Base-by-base conservation (phyloP, 2,888 invertebrate species). In the Mantis religiosa region DNA sequence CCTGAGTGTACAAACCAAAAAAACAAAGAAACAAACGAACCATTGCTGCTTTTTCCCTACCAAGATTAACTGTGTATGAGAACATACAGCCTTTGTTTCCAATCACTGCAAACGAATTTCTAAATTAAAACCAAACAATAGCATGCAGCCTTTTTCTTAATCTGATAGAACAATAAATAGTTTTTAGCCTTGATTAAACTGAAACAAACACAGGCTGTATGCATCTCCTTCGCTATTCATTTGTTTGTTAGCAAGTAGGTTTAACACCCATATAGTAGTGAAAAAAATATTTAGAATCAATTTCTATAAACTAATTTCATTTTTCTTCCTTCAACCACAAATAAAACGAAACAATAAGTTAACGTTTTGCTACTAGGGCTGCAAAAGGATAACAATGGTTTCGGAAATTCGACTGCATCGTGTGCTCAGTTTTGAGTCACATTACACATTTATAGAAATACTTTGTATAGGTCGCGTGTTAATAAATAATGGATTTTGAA, bases 1-100 rank as follows among this genome's bases (percentile, higher is more conserved):
- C 90, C 90, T 90, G 90, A 90, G 83, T 88, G 90, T 90, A 90
- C 90, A 90, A 90, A 90, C 28, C 54, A 71, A 71, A 71, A 71
- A 71, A 71, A 71, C 54, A 71, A 71, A 15, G 25, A 86, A 86
- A 71, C 20, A 71, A 71, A 71, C 15, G 25, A 71, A 71, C 54
- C 54, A 71, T 71, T 71, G 47, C 86, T 86, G 86, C 86, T 86
- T 86, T 86, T 86, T 86, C 71, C 86, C 86, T 71, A 71, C 54
- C 15, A 71, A 71, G 54, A 71, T 71, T 71, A 15, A 71, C 54
- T 71, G 54, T 71, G 54, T 71, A 71, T 71, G 20, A 20, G 25
- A 71, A 4, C 4, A 3, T 20, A 20, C 54, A 71, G 54, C 54
- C 54, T 71, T 20, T 71, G 54, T 71, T 71, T 71, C 54, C 4